These are phyloP conservation scores for Lepilemur septentrionalis DNA, from an alignment of 2,797 vertebrate species.

Conservation along the genomic window DNA sequence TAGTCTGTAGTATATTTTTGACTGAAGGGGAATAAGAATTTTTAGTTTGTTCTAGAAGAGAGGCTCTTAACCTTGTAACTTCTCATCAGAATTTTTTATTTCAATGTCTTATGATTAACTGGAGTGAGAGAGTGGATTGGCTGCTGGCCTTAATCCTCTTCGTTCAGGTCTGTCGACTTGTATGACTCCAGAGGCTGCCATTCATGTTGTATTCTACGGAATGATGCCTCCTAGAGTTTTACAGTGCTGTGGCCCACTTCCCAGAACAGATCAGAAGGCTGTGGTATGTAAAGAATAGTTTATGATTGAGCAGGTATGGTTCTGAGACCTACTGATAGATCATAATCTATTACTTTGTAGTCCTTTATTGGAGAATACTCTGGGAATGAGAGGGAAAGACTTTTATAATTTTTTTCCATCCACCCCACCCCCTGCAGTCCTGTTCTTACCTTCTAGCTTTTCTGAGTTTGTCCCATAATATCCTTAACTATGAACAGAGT, in stretches of 20 bases:
- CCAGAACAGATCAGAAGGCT: neutral
- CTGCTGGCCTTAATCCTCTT: neutral
- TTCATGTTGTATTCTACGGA: neutral
- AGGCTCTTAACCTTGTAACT: neutral
- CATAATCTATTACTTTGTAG: neutral
- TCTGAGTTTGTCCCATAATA: neutral
- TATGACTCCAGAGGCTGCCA: neutral
- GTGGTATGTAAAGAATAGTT: neutral
- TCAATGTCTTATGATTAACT: conserved; percentile 11
- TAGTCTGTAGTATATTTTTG: neutral
- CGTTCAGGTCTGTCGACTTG: neutral
- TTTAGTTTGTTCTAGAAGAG: conserved; percentile 21
- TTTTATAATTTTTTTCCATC: neutral
- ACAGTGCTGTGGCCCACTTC: neutral
- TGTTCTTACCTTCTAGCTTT: neutral
- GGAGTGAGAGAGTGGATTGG: neutral
- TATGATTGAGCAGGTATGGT: neutral
- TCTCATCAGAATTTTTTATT: conserved; percentile 23
- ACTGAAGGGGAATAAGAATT: neutral
- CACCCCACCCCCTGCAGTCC: neutral
- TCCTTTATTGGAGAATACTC: neutral
- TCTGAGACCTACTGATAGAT: neutral
- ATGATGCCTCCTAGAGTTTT: neutral
- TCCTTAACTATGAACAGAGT: conserved; percentile 9
- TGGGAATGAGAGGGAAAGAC: neutral